Evolutionary conservation across 2,888 invertebrate genomes (phyloP).

Genomic region (Heliconius sara): DNA sequence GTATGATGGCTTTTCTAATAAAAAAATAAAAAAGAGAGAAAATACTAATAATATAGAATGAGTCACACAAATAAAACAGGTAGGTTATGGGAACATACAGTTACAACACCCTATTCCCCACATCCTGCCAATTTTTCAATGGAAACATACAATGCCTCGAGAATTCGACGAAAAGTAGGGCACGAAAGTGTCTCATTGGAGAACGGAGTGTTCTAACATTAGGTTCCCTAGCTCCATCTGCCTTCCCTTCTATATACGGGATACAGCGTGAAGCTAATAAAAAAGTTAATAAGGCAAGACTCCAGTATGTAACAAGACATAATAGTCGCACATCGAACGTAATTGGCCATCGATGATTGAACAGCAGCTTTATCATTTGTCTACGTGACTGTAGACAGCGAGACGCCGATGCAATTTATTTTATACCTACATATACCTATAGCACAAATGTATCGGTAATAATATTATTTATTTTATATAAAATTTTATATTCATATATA

Average conservation of each 20-base stretch:
- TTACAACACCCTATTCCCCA: too few species aligned
- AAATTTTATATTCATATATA: background rate
- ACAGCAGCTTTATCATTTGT: conserved; percentile 49
- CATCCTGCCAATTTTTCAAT: too few species aligned
- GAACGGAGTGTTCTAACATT: background rate
- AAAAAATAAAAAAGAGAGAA: too few species aligned
- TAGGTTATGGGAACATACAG: too few species aligned
- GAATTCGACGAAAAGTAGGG: too few species aligned
- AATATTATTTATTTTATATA: background rate
- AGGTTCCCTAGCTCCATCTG: background rate
- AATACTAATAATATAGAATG: too few species aligned
- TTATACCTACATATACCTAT: background rate
- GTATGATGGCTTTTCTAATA: background rate
- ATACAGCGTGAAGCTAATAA: background rate
- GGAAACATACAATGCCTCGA: too few species aligned
- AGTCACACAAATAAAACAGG: too few species aligned
- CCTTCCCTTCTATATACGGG: background rate
- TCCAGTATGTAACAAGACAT: background rate
- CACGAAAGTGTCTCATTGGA: background rate
- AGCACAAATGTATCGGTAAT: conserved; percentile 33
- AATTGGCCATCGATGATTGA: conserved; percentile 42
- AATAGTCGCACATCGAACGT: background rate
- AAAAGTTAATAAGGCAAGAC: background rate
- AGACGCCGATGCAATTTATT: conserved; percentile 60
- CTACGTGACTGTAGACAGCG: conserved; percentile 70